Evolutionary conservation across 2,113 vertebrate species (phyloP), one percentile per base, ranked within the genome.

Genomic region (Dasypus novemcinctus): DNA sequence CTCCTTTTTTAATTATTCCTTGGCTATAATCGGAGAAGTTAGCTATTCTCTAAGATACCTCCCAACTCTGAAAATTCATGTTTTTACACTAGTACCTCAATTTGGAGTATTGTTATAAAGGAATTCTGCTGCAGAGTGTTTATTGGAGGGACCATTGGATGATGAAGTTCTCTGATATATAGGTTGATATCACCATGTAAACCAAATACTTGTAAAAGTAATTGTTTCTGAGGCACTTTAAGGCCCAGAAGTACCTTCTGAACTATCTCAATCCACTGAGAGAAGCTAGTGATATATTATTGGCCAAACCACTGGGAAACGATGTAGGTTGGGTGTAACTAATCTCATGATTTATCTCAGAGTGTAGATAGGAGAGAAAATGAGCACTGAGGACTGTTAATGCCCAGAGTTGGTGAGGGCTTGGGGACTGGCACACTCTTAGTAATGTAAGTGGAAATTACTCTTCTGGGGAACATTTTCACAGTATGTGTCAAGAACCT

Each of bases 1-100:
- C 29, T 23, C 68, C 15, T 91, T 88, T 93, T 93, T 61, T 84
- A 85, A 61, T 94, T 93, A 95, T 59, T 93, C n/a, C 54, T 69
- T 90, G 72, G 33, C 74, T 96, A 66, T 86, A 86, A 88, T 82
- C 52, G 12, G 41, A 95, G 86, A 96, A 61, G 18, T 71, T 85
- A 91, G 81, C 11, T 90, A 31, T 91, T 54, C 66, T 52, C 78
- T 86, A 49, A 64, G 43, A 57, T 94, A 90, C 29, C 23, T 93
- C 31, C 36, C 14, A 83, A 13, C 90, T 90, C 52, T 49, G 82
- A 93, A 85, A n/a, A 68, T 33, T 69, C 49, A 1, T 75, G n/a
- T 97, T 96, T 96, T 69, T 83, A 82, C 25, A 33, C 20, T 76
- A 71, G 74, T 63, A 49, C 36, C 27, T 92, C 79, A 92, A 4